A percentile compares a stretch with the other conserved stretches of the same genome.
These are phyloP conservation scores for Astur gentilis DNA, from an alignment of 2,113 vertebrate genomes.

Conservation along the genomic window DNA sequence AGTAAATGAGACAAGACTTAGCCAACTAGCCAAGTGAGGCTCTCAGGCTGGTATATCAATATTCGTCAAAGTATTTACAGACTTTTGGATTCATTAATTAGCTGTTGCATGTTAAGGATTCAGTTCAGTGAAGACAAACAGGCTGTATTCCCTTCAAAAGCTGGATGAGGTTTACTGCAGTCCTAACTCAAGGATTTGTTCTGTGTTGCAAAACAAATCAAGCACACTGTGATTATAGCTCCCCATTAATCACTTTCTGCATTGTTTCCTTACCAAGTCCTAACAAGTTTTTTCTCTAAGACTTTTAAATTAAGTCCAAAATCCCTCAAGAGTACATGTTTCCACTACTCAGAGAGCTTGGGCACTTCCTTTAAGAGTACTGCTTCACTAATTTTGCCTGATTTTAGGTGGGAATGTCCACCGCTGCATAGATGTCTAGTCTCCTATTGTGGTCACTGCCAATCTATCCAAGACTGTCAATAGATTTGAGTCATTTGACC, in stretches of 20 bases:
- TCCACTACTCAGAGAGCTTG: not conserved
- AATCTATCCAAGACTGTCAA: not conserved
- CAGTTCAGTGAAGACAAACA: constrained; percentile 42
- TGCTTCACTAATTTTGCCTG: not conserved
- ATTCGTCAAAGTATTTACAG: constrained; percentile 43
- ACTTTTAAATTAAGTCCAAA: not conserved
- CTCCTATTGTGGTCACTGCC: not conserved
- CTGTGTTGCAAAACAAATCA: constrained; percentile 30
- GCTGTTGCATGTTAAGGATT: constrained; percentile 19
- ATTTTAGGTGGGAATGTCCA: not conserved
- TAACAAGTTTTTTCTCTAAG: not conserved
- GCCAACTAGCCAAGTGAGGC: not conserved
- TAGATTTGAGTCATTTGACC: not conserved
- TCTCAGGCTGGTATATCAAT: not conserved
- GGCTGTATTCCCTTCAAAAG: not conserved
- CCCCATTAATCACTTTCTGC: constrained; percentile 32
- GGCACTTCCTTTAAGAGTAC: not conserved
- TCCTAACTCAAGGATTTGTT: constrained; percentile 14
- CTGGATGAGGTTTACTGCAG: not conserved
- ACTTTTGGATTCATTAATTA: constrained; percentile 47
- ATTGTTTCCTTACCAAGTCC: not conserved
- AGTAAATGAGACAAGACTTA: constrained; percentile 12
- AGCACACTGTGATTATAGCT: not conserved
- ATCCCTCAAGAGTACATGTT: not conserved
- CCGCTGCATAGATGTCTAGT: not conserved